A percentile compares a stretch with the other conserved stretches of the same genome.
Conservation (phyloP, 2,797 vertebrate species). For the Sparus aurata region DNA sequence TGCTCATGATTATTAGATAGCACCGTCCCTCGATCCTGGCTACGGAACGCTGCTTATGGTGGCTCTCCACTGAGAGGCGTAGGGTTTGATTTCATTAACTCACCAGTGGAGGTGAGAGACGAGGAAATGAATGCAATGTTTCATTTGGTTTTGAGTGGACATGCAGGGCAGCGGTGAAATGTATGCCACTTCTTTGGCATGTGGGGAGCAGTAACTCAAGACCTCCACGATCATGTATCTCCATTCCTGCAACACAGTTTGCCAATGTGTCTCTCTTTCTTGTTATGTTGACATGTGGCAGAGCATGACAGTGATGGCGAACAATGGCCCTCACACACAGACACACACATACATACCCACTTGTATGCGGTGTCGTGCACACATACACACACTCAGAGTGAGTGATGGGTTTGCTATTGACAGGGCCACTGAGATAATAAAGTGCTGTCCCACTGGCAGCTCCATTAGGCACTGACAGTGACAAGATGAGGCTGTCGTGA, state of each 20-base stretch:
- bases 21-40: slow-evolving; percentile 72
- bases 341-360: slow-evolving; percentile 33
- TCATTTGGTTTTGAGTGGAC: slow-evolving; percentile 82
- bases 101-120: slow-evolving; percentile 70
- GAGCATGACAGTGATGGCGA: slow-evolving; percentile 69
- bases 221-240: slow-evolving; percentile 17
- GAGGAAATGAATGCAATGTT: slow-evolving; percentile 81
- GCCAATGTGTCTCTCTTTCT: slow-evolving; percentile 64
- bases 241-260: slow-evolving; percentile 36
- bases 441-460: slow-evolving; percentile 84
- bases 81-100: slow-evolving; percentile 85
- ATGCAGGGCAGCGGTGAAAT: slow-evolving; percentile 65
- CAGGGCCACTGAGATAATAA: slow-evolving; percentile 88
- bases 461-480: slow-evolving; percentile 86
- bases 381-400: slow-evolving; percentile 48
- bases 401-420: slow-evolving; percentile 86
- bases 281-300: slow-evolving; percentile 82
- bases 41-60: slow-evolving; percentile 71
- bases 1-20: slow-evolving; percentile 91
- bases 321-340: slow-evolving; percentile 56
- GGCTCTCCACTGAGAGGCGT: slow-evolving; percentile 80
- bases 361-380: slow-evolving; percentile 14
- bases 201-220: slow-evolving; percentile 45
- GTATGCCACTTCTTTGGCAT: slow-evolving; percentile 57
- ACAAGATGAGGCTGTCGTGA: slow-evolving; percentile 80